phyloP scores from a whole-genome alignment of 2,888 invertebrate species.

The Epistrophe eligans region DNA sequence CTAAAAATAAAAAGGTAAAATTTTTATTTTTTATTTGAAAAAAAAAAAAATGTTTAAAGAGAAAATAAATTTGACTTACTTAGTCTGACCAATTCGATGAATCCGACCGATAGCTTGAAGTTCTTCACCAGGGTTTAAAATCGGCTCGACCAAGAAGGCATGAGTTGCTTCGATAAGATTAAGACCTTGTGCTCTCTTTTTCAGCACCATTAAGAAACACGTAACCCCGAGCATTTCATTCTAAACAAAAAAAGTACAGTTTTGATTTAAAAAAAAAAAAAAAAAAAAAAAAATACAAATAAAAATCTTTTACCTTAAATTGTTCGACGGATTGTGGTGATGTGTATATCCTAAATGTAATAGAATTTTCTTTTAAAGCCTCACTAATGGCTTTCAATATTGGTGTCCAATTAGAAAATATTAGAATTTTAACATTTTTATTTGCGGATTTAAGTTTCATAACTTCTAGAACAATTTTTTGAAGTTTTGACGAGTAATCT shows the following conservation, averaged over 20 bases:
- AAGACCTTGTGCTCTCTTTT: conserved; percentile 90
- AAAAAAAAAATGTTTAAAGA: neutral
- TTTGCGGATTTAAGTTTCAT: conserved; percentile 85
- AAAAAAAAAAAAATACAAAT: neutral
- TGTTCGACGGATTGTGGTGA: conserved; percentile 82
- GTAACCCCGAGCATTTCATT: conserved; percentile 83
- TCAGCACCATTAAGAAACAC: conserved; percentile 88
- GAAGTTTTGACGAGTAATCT: conserved; percentile 89
- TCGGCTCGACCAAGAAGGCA: conserved; percentile 90
- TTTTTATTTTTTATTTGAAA: neutral
- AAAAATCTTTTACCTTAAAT: conserved; percentile 84
- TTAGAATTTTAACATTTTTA: conserved; percentile 87
- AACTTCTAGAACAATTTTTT: conserved; percentile 86
- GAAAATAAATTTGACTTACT: conserved; percentile 82
- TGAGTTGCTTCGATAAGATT: conserved; percentile 92
- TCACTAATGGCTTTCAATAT: conserved; percentile 80
- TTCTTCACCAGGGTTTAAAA: conserved; percentile 89
- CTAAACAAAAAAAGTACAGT: conserved; percentile 77
- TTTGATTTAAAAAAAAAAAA: neutral
- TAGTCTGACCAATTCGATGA: conserved; percentile 91
- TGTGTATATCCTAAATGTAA: conserved; percentile 79
- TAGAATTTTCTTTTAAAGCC: conserved; percentile 79
- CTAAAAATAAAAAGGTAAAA: conserved; percentile 77
- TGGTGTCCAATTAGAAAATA: conserved; percentile 87
- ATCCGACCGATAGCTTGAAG: conserved; percentile 91